Base-by-base conservation (phyloP, 2,888 invertebrate genomes). In the Dinocampus coccinellae region DNA sequence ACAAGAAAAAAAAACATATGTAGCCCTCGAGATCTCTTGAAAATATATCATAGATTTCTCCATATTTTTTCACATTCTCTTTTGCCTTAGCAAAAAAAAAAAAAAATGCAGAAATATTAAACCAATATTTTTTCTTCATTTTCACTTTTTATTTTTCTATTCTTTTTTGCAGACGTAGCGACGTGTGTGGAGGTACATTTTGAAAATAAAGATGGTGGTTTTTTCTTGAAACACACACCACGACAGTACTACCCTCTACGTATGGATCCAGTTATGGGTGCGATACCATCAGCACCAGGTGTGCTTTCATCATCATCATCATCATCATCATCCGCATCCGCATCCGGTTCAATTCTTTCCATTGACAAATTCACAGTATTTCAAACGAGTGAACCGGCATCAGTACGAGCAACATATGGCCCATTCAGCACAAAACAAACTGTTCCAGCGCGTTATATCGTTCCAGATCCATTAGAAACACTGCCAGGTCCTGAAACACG, bases 381-480 rank as follows among this genome's bases (percentile, higher is more conserved):
- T 81, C 95, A 97, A 87, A 96, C 95, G 47, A 94, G 95, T 60
- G 94, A 96, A 79, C 95, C 97, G 26, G 95, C 96, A 36, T 96
- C 96, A 26, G 94, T 98, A 53, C 91, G 97, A 73, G 97, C 97
- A 62, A 95, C 94, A 52, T 97, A 97, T 85, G 98, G 97, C 3
- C 97, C 97, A 7, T 97, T 97, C 89, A 96, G 96, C 79, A 97
- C 97, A 68, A 97, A 97, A 85, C 97, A 97, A 88, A 97, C 97
- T 0, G 96, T 97, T 47, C 96, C 97, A 47, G 95, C 96, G 1
- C 91, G 94, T 53, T 96, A 95, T 85, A 93, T 96, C 73, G 95
- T 96, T 63, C 95, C 96, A 6, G 96, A 96, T 87, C 93, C 94
- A 0, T 88, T 94, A 74, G 94, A 94, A 82, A 91, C 91, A 34